Evolutionary conservation across 2,113 vertebrate genomes (phyloP), one percentile per base, ranked within the genome.

Genomic region (Sinocyclocheilus grahami): DNA sequence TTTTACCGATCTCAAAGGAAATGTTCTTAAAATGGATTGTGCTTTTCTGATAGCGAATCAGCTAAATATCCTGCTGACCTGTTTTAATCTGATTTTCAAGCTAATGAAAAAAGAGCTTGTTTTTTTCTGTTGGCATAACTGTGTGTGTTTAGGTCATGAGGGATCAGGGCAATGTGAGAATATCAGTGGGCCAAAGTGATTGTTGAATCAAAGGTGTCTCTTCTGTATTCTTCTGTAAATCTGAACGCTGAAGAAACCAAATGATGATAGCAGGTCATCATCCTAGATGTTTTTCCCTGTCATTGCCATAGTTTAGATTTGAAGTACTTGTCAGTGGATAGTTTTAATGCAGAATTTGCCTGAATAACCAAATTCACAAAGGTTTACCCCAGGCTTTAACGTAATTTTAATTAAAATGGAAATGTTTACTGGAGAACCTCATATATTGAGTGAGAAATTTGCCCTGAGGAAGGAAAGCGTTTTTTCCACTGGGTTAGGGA

Each of bases 51-150:
- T 27, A 51, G 37, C 62, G 84, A 89, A 83, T 89, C 82, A 51
- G 62, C 86, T 46, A 63, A 71, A 77, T 42, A 69, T 81, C 76
- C 39, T 76, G 46, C 58, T 39, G 80, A 72, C 79, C 62, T 27
- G 67, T 85, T 88, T 89, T 55, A 33, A 88, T 82, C 78, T 77
- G 69, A 67, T 39, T 48, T 78, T 37, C 74, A 20, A 51, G 76
- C 51, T 74, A 69, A 58, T 74, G 79, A 80, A 83, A 22, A 65
- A 60, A 51, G n/a, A 24, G 55, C 74, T 79, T 78, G 69, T 85
- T 80, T 33, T 51, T 55, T 55, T 18, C 77, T 85, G 20, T 12
- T 80, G 33, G 53, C 71, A 63, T 20, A 51, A n/a, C 42, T 48
- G 39, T 85, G 48, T 16, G 39, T 80, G 37, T 86, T 80, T 48